phyloP scores from a whole-genome alignment of 2,888 invertebrate species.

The Drosophila borborema region DNA sequence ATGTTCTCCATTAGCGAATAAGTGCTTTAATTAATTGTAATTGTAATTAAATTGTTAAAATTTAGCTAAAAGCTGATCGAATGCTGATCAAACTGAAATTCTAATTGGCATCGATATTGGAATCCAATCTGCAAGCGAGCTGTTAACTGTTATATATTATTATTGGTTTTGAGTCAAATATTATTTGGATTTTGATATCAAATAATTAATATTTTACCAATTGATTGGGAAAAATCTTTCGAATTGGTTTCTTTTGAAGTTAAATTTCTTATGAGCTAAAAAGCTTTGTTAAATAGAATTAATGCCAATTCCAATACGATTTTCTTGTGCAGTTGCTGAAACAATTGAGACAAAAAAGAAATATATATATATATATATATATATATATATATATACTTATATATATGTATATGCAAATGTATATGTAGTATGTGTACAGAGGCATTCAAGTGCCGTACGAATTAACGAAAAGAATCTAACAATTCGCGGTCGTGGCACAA shows the following conservation, averaged over 20 bases:
- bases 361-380: not conserved
- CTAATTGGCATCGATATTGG: not conserved
- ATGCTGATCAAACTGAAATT: not conserved
- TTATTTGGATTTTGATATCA: not conserved
- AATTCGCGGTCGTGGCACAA: constrained; percentile 48
- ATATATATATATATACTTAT: not conserved
- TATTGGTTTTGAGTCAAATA: not conserved
- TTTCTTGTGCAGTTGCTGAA: constrained; percentile 1
- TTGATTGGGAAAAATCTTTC: not conserved
- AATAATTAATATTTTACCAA: not conserved
- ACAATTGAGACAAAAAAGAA: not conserved
- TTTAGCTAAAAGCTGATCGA: not conserved
- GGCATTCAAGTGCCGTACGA: constrained; percentile 3
- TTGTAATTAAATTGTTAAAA: too few relatives aligned
- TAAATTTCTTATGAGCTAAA: not conserved
- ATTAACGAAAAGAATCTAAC: not conserved
- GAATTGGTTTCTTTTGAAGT: not conserved
- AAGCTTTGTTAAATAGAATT: constrained; percentile 2
- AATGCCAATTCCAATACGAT: not conserved
- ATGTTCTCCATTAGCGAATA: constrained; percentile 48
- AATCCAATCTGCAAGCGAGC: not conserved
- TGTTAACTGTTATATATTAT: not conserved
- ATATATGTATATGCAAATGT: not conserved
- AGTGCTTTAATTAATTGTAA: constrained; percentile 32
- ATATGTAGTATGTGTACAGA: constrained; percentile 1